Evolutionary conservation across 2,113 vertebrate species (phyloP), one percentile per base, ranked within the genome.

Genomic region (Gavia stellata): DNA sequence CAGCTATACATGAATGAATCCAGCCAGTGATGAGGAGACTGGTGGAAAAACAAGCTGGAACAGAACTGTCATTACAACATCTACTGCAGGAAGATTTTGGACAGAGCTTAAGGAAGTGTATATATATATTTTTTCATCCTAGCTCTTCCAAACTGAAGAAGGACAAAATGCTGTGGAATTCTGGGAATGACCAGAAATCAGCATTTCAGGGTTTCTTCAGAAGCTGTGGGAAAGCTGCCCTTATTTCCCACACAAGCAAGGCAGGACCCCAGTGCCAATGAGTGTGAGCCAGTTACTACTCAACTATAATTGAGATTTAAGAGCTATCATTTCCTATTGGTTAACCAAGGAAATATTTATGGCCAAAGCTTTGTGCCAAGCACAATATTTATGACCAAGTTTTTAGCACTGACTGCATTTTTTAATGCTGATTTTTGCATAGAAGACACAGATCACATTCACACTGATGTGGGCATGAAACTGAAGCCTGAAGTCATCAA

Each of bases 281-380:
- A 79, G 56, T 25, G 72, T 15, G 77, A 96, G 95, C 94, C 96
- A 96, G 94, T 96, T 93, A 44, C 86, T 88, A 88, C 95, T 94
- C 94, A 93, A 87, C 61, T 67, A 4, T 96, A 96, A 96, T 96
- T 94, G 95, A 94, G 86, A 96, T 94, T 96, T 95, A 95, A 96
- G 94, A 92, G 87, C 92, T 93, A 81, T 95, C 75, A 96, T 96
- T 93, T 96, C 92, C 90, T 92, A 92, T 94, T 95, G 94, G 88
- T 96, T 97, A 95, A 92, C 68, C 90, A 96, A 96, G 86, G 95
- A 97, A 97, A 96, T 96, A 95, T 96, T 96, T 96, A 96, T 95
- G 95, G 94, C 92, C 95, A 92, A 74, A 94, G 28, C 74, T 21
- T 82, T 71, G 40, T 96, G 94, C 96, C 96, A 97, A 95, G 83